Percentiles rank a stretch among this genome's conserved stretches.
These are phyloP conservation scores for Drosophila leonis DNA, from an alignment of 2,888 invertebrate genomes.

Conservation along the genomic window DNA sequence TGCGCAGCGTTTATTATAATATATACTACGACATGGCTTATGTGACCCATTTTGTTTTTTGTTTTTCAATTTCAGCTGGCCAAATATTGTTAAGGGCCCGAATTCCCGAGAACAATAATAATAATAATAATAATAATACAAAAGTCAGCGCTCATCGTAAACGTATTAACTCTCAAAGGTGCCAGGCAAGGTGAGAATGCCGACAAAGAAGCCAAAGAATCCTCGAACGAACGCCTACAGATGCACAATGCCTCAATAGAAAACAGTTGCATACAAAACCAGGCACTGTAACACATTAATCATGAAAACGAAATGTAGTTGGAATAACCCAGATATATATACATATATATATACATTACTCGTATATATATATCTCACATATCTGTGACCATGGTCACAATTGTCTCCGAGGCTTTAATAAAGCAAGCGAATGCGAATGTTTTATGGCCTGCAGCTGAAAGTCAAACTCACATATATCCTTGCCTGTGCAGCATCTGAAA, in stretches of 20 bases:
- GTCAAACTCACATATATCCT: constrained; percentile 7
- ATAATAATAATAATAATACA: constrained; percentile 52
- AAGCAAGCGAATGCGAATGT: constrained; percentile 43
- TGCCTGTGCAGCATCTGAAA: constrained; percentile 21
- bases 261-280: constrained; percentile 57
- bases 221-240: constrained; percentile 65
- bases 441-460: constrained; percentile 49
- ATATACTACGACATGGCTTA: not conserved
- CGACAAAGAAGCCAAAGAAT: constrained; percentile 73
- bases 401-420: constrained; percentile 65
- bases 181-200: constrained; percentile 61
- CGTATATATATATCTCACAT: not conserved
- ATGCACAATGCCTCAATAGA: constrained; percentile 72
- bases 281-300: constrained; percentile 66
- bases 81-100: constrained; percentile 26
- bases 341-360: not conserved
- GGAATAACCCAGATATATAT: constrained; percentile 3
- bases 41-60: constrained; percentile 34
- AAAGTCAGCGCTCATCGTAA: constrained; percentile 75
- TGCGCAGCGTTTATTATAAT: constrained; percentile 58
- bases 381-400: constrained; percentile 61
- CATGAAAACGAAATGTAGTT: constrained; percentile 41
- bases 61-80: constrained; percentile 51
- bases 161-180: constrained; percentile 62
- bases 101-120: constrained; percentile 46